These are phyloP conservation scores for Drosophila austrosaltans DNA, from an alignment of 2,888 invertebrate genomes.

Conservation along the genomic window DNA sequence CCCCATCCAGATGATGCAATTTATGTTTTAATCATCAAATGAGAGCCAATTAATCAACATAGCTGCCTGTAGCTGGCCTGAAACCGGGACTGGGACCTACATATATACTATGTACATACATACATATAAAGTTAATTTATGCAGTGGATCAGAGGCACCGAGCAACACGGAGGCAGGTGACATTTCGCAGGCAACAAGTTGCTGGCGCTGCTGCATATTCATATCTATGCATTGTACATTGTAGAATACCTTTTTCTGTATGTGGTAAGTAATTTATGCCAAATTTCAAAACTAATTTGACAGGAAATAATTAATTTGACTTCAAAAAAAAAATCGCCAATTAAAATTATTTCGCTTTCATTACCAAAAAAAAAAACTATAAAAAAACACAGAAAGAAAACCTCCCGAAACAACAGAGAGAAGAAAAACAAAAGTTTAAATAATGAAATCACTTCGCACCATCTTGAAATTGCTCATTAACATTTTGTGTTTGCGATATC, in stretches of 20 bases:
- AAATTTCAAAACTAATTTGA: conserved; percentile 72
- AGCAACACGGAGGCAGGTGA: conserved; percentile 64
- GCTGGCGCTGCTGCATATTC: conserved; percentile 59
- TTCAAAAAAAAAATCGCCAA: conserved; percentile 48
- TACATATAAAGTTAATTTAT: conserved; percentile 56
- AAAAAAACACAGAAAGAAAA: conserved; percentile 43
- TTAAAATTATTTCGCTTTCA: conserved; percentile 79
- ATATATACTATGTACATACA: neutral
- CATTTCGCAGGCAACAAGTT: conserved; percentile 50
- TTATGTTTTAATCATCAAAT: conserved; percentile 77
- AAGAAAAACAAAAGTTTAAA: conserved; percentile 65
- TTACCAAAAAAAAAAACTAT: conserved; percentile 60
- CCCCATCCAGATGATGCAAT: conserved; percentile 55
- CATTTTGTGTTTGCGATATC: conserved; percentile 84
- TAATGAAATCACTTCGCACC: conserved; percentile 84
- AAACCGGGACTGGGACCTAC: neutral
- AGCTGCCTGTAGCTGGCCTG: conserved; percentile 29
- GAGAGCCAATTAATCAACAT: conserved; percentile 73
- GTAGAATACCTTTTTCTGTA: conserved; percentile 24
- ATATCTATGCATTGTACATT: conserved; percentile 25
- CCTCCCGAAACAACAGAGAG: conserved; percentile 45
- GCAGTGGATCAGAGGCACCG: conserved; percentile 66
- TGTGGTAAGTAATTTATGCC: conserved; percentile 54
- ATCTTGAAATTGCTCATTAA: conserved; percentile 84
- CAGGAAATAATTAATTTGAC: conserved; percentile 78